These are phyloP conservation scores for Hypomesus transpacificus DNA, from an alignment of 2,113 vertebrate species.

Conservation along the genomic window DNA sequence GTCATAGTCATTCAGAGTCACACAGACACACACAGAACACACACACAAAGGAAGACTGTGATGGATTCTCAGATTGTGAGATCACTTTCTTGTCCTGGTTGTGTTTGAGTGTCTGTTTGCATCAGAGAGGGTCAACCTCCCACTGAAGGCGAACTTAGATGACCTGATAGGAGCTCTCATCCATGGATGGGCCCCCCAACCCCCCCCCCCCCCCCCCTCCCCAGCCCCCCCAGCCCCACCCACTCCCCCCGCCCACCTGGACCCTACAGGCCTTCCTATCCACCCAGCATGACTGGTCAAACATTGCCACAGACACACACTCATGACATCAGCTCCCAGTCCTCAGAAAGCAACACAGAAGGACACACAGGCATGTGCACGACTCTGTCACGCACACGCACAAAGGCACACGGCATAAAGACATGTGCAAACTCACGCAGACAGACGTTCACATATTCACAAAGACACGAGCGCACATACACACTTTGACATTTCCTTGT, in stretches of 20 bases:
- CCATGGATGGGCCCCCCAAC: background rate
- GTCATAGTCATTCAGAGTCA: background rate
- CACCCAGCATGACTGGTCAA: constrained; percentile 51
- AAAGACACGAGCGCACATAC: constrained; percentile 21
- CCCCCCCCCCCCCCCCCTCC: constrained; percentile 39
- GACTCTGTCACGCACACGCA: constrained; percentile 3
- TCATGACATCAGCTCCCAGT: constrained; percentile 18
- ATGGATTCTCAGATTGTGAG: constrained; percentile 49
- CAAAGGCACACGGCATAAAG: constrained; percentile 37
- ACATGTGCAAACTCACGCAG: constrained; percentile 54
- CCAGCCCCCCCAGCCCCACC: constrained; percentile 14
- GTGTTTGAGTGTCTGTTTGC: constrained; percentile 14
- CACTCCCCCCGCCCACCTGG: constrained; percentile 1
- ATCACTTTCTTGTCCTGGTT: constrained; percentile 25
- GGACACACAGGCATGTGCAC: constrained; percentile 8
- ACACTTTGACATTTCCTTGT: constrained; percentile 73
- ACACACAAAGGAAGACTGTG: constrained; percentile 40
- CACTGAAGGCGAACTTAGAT: constrained; percentile 51
- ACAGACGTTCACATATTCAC: constrained; percentile 15
- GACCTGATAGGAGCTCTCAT: constrained; percentile 18
- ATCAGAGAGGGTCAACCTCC: constrained; percentile 45
- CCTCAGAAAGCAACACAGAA: background rate
- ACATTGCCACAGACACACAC: constrained; percentile 46
- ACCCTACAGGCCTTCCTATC: no score
- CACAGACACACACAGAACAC: constrained; percentile 38